Conservation (phyloP, 2,888 invertebrate species). For the Fragum fragum region DNA sequence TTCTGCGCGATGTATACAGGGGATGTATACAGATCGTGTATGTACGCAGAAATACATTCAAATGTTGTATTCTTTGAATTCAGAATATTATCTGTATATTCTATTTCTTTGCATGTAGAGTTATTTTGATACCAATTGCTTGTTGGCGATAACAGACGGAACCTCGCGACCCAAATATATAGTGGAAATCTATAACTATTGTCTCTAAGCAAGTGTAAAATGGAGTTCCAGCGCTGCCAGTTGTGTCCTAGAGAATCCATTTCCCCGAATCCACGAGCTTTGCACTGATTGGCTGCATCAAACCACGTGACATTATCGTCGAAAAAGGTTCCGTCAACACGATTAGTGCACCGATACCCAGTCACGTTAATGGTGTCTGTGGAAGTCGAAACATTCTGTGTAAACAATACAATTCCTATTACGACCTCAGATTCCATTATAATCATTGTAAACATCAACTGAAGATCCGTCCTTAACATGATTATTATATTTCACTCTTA, state of each 20-base stretch:
- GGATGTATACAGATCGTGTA: neutral
- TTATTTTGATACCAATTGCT: neutral
- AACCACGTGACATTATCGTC: slow-evolving; percentile 26
- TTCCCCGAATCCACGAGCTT: neutral
- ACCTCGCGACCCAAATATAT: slow-evolving; percentile 2
- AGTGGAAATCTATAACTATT: neutral
- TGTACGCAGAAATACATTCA: neutral
- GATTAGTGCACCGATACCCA: neutral
- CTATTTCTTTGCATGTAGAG: neutral
- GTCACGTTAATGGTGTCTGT: neutral
- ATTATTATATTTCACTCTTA: no score
- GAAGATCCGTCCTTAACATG: neutral
- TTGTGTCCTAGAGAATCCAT: neutral
- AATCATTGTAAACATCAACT: neutral
- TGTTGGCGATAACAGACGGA: neutral
- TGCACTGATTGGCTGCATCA: slow-evolving; percentile 14
- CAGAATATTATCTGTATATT: neutral
- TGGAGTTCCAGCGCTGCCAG: slow-evolving; percentile 1
- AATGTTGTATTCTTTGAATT: neutral
- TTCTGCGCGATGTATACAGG: neutral
- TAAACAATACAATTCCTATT: neutral
- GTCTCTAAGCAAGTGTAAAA: neutral
- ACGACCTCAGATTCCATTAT: neutral
- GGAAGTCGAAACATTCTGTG: neutral
- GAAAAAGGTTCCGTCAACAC: slow-evolving; percentile 2